phyloP scores from a whole-genome alignment of 2,888 invertebrate genomes.

The Acanthosepion esculentum region DNA sequence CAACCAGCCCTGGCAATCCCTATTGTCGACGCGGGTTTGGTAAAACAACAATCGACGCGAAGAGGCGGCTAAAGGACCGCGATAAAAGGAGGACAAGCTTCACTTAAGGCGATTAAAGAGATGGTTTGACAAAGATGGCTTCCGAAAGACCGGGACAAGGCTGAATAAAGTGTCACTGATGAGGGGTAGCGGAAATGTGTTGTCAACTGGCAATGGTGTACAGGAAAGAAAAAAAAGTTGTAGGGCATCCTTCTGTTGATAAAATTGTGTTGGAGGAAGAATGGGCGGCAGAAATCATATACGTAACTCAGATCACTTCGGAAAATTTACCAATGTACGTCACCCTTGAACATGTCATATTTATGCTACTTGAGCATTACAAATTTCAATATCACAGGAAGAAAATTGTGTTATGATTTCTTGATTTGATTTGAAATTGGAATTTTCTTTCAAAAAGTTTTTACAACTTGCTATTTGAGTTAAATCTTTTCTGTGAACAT shows the following conservation, averaged over 20 bases:
- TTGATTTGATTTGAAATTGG: no score
- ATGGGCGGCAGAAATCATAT: background rate
- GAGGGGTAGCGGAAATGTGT: background rate
- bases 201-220: background rate
- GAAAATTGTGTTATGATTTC: background rate
- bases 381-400: background rate
- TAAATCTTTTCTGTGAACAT: no score
- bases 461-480: no score
- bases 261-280: background rate
- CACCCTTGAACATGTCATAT: background rate
- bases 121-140: constrained; percentile 33
- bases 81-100: background rate
- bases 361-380: background rate
- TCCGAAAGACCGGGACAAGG: background rate
- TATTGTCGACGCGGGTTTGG: constrained; percentile 18
- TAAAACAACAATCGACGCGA: constrained; percentile 33
- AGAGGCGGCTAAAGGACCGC: constrained; percentile 7
- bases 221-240: constrained; percentile 15
- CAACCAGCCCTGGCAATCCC: background rate
- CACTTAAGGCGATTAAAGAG: constrained; percentile 23
- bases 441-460: no score
- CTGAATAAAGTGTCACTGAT: background rate
- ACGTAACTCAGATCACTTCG: background rate
- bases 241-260: background rate
- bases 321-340: background rate